Conservation (phyloP, 2,797 vertebrate species). For the Pantherophis vulpinus region DNA sequence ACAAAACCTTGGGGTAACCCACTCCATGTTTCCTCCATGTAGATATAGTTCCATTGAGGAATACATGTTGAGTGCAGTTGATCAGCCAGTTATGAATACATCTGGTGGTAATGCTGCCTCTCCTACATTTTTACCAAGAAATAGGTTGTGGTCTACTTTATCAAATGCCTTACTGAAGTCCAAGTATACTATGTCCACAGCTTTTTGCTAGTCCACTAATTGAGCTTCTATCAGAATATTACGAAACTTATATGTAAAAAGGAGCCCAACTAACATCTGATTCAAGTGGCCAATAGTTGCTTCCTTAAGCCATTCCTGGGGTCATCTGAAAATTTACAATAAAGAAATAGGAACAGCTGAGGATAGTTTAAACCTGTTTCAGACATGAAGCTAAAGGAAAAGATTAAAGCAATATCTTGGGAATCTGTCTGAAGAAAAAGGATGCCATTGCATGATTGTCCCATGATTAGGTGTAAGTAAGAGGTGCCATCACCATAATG, state of each 20-base stretch:
- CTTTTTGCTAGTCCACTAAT: background rate
- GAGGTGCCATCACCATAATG: background rate
- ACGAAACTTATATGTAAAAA: background rate
- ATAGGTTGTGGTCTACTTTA: too few relatives aligned
- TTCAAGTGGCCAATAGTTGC: background rate
- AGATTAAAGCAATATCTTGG: background rate
- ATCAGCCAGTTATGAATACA: too few relatives aligned
- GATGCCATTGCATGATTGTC: background rate
- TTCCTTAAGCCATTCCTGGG: background rate
- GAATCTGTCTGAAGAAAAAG: background rate
- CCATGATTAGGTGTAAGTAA: background rate
- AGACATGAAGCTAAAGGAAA: background rate
- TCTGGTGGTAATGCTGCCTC: too few relatives aligned
- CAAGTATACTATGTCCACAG: background rate
- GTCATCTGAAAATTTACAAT: background rate
- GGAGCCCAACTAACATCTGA: background rate
- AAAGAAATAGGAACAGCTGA: background rate
- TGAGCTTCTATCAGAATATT: background rate
- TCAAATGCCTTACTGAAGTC: too few relatives aligned
- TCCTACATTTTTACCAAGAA: too few relatives aligned
- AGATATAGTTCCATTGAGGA: too few relatives aligned
- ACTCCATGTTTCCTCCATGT: too few relatives aligned
- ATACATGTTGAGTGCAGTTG: too few relatives aligned
- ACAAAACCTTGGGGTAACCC: too few relatives aligned
- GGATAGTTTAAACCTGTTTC: background rate